phyloP scores from a whole-genome alignment of 1,140 invertebrate species.

The Hyposmocoma kahamanoa region DNA sequence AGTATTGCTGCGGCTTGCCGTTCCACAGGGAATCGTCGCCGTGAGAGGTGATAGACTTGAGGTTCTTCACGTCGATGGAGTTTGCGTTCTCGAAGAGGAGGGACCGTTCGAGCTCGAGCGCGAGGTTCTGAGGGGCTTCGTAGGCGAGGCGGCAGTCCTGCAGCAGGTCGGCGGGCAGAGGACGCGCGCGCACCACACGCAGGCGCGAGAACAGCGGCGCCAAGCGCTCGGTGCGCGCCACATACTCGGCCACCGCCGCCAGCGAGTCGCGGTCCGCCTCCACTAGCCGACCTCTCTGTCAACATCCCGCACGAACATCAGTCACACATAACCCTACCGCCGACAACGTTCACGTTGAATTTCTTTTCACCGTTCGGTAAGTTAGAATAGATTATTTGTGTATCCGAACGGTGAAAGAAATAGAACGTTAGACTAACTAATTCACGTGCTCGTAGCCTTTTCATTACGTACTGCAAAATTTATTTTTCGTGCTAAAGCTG shows the following conservation, averaged over 20 bases:
- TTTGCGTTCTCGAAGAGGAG: constrained; percentile 42
- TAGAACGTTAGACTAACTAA: too few relatives aligned
- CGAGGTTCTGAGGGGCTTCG: constrained; percentile 42
- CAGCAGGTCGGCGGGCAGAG: constrained; percentile 17
- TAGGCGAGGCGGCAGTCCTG: constrained; percentile 22
- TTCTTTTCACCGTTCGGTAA: too few relatives aligned
- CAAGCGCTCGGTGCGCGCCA: constrained; percentile 40
- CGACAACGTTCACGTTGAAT: too few relatives aligned
- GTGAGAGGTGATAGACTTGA: constrained; percentile 30
- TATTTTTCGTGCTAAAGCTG: too few relatives aligned
- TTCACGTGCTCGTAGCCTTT: too few relatives aligned
- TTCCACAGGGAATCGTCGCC: constrained; percentile 52
- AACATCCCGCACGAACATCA: not conserved
- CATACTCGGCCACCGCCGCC: constrained; percentile 41
- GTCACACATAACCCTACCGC: too few relatives aligned
- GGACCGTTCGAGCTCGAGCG: constrained; percentile 42
- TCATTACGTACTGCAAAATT: too few relatives aligned
- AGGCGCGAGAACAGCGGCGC: constrained; percentile 34
- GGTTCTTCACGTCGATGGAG: constrained; percentile 35
- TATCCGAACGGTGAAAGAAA: too few relatives aligned
- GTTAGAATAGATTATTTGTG: too few relatives aligned
- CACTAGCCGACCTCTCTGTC: not conserved
- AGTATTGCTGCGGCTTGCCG: constrained; percentile 57
- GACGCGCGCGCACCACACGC: constrained; percentile 15
- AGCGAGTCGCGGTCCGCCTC: not conserved